These are phyloP conservation scores for Alentia gelatinosa DNA, from an alignment of 2,888 invertebrate species.

Conservation along the genomic window DNA sequence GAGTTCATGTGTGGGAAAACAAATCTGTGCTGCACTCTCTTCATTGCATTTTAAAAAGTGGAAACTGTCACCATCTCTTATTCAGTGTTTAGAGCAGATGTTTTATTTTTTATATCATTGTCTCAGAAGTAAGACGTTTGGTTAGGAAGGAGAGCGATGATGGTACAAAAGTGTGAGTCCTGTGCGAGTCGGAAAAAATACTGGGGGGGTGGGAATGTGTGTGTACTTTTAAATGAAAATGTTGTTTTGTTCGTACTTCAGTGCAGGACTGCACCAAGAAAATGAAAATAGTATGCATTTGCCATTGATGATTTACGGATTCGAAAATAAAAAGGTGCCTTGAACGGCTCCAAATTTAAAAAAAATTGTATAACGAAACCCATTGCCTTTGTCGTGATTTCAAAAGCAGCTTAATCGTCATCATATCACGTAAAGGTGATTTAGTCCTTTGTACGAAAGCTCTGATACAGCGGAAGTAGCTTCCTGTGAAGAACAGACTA, in stretches of 20 bases:
- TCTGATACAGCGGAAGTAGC: too few species aligned
- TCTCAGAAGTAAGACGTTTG: conserved; percentile 8
- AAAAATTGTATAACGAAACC: conserved; percentile 33
- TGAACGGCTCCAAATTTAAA: conserved; percentile 8
- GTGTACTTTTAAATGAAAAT: conserved; percentile 47
- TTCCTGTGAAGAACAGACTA: too few species aligned
- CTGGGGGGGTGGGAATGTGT: not conserved
- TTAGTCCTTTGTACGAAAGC: not conserved
- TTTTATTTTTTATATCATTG: conserved; percentile 52
- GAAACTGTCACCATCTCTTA: conserved; percentile 47
- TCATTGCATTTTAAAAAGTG: conserved; percentile 49
- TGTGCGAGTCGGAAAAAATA: conserved; percentile 12
- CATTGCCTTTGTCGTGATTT: too few species aligned
- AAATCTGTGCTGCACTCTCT: conserved; percentile 40
- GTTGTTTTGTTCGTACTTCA: conserved; percentile 36
- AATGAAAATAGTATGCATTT: not conserved
- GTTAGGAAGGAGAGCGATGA: conserved; percentile 24
- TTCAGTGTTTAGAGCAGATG: conserved; percentile 37
- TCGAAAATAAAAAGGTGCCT: conserved; percentile 26
- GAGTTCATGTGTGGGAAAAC: conserved; percentile 29
- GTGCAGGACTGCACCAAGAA: conserved; percentile 32
- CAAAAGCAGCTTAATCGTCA: too few species aligned
- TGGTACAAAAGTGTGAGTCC: conserved; percentile 35
- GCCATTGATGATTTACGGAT: conserved; percentile 13
- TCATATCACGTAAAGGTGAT: not conserved